Conservation (phyloP, 2,113 vertebrate genomes). For the Steatornis caripensis region DNA sequence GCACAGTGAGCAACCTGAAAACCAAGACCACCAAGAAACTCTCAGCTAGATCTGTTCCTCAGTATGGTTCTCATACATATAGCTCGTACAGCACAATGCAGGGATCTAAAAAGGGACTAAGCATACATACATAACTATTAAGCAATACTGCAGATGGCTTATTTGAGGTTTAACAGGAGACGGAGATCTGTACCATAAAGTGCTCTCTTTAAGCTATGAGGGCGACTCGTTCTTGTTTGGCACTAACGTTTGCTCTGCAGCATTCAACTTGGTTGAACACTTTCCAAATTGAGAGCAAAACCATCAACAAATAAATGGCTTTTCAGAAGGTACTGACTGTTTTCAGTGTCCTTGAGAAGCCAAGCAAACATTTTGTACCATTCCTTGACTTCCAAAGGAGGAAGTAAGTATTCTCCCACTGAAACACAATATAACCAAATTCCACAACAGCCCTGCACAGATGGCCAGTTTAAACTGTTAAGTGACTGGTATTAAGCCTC, state of each 20-base stretch:
- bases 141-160: not conserved
- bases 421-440: not conserved
- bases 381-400: not conserved
- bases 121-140: rapidly evolving
- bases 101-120: not conserved
- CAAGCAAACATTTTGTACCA: not conserved
- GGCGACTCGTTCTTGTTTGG: not conserved
- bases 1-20: not conserved
- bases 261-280: not conserved
- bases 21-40: not conserved
- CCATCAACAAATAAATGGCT: not conserved
- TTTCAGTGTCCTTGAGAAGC: not conserved
- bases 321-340: not conserved
- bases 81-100: not conserved
- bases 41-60: not conserved
- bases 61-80: not conserved
- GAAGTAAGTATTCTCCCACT: not conserved
- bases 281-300: not conserved
- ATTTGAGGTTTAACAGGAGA: not conserved
- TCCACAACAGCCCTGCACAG: not conserved
- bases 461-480: not conserved
- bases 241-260: not conserved
- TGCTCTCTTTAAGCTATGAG: not conserved
- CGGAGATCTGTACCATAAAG: not conserved
- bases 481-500: not conserved